Base-by-base conservation (phyloP, 1,140 invertebrate genomes). In the Chrysomallon squamiferum region DNA sequence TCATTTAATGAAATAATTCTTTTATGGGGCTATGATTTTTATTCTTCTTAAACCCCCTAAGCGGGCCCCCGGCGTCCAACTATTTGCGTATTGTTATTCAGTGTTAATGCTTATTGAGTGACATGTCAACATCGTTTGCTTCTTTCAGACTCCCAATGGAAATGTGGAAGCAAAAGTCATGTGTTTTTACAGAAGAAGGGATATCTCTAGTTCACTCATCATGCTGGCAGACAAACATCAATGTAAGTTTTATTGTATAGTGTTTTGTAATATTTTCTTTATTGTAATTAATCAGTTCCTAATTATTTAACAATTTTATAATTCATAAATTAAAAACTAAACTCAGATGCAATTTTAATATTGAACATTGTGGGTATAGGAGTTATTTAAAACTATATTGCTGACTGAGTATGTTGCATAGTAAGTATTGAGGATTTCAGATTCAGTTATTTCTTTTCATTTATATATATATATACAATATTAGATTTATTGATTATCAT, bases 111-210 rank as follows among this genome's bases (percentile, higher is more conserved):
- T 38, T 38, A 54, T 29, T 58, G 56, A 30, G 25, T 38, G 56
- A 58, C 29, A 33, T 54, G 47, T 59, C 59, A 62, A n/a, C 45
- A 57, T 71, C 62, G 71, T 74, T 65, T 38, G 35, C 35, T 38
- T 38, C 59, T 89, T 89, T 66, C 86, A 92, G 91, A 98, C 95
- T 67, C 90, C 93, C 73, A 95, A 90, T 87, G 97, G 97, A 77
- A 98, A 97, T 90, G 96, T 99, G 68, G 97, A 99, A 88, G 97
- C 96, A 71, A 98, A 98, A 89, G 95, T 98, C 80, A 97, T 98
- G 93, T 99, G 96, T 87, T 99, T 98, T 87, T 99, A 96, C 87
- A 90, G 97, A 87, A 90, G 97, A 87, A 90, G 95, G 85, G 97
- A 99, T 88, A 90, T 99, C 79, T 95, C 97, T 68, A 91, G 91